Conservation (phyloP, 2,113 vertebrate genomes). For the Guaruba guarouba region DNA sequence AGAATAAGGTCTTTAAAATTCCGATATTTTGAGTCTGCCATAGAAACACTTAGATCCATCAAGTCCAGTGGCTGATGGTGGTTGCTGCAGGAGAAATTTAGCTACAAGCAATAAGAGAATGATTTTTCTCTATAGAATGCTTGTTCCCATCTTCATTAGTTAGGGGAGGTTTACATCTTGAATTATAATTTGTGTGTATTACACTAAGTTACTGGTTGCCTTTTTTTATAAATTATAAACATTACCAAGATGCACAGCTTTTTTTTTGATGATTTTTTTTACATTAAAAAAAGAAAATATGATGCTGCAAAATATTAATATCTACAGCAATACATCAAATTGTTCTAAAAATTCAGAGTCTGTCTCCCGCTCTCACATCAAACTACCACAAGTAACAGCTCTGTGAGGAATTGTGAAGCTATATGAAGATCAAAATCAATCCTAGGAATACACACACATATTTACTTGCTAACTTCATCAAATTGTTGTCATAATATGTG, state of each 20-base stretch:
- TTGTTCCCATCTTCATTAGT: background rate
- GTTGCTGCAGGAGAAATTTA: background rate
- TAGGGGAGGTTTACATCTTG: background rate
- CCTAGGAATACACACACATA: background rate
- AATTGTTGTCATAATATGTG: background rate
- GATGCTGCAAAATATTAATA: background rate
- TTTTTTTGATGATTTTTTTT: background rate
- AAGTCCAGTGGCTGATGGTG: fast-evolving
- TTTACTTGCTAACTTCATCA: background rate
- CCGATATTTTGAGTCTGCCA: background rate
- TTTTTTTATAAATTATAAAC: background rate
- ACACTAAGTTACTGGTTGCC: background rate
- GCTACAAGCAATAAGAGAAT: background rate
- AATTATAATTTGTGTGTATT: background rate
- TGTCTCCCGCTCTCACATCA: background rate
- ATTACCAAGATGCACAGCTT: background rate
- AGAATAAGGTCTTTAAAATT: background rate
- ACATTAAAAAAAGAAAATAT: background rate
- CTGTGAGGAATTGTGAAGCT: background rate
- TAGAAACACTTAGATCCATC: background rate
- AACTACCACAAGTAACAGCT: background rate
- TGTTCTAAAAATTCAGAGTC: background rate
- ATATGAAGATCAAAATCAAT: background rate
- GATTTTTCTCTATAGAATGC: background rate
- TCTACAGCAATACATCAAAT: background rate